Conservation (phyloP, 2,113 vertebrate genomes). For the Leptosomus discolor region DNA sequence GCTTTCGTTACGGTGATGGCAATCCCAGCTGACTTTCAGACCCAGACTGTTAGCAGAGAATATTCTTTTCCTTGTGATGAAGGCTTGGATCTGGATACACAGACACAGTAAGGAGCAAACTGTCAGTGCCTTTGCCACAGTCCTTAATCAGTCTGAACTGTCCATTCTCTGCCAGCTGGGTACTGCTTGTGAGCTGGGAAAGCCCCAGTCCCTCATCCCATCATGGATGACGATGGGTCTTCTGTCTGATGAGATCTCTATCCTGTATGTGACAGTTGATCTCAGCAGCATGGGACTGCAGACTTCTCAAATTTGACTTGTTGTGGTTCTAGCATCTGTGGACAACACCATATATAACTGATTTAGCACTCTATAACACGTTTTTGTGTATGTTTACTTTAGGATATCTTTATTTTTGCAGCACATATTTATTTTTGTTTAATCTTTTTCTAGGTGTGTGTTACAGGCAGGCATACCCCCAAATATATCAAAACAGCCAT, state of each 20-base stretch:
- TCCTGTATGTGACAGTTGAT: neutral
- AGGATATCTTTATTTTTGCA: neutral
- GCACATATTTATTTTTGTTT: neutral
- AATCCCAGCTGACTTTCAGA: neutral
- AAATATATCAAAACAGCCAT: neutral
- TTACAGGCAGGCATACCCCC: neutral
- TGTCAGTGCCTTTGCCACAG: neutral
- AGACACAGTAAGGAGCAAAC: neutral
- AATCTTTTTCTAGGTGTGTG: neutral
- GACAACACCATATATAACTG: neutral
- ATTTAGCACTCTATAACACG: neutral
- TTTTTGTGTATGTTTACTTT: neutral
- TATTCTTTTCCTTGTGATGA: neutral
- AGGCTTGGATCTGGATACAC: neutral
- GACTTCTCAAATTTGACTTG: neutral
- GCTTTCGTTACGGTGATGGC: neutral
- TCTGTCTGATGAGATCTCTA: neutral
- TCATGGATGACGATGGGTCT: accelerated
- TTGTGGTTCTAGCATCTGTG: neutral
- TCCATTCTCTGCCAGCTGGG: neutral
- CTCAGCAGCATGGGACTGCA: neutral
- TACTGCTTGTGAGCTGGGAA: neutral
- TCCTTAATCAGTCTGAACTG: neutral
- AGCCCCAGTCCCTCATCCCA: accelerated
- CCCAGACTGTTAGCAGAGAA: neutral